phyloP scores from a whole-genome alignment of 2,888 invertebrate species.

The Chromoteleia sp. region DNA sequence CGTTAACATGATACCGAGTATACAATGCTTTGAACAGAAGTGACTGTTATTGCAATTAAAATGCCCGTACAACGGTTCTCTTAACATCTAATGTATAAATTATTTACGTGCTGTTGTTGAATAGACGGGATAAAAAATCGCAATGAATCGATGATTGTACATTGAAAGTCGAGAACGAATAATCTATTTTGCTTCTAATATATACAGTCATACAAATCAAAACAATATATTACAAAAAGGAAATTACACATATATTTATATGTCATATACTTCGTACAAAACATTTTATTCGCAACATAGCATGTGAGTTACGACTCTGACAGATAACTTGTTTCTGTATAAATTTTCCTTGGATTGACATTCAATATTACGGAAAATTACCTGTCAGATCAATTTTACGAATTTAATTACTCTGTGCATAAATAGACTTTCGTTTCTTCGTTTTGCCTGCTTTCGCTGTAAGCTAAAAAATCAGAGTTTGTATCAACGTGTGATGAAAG shows the following conservation, averaged over 20 bases:
- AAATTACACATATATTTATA: not conserved
- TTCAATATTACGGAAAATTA: constrained; percentile 11
- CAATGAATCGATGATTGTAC: constrained; percentile 9
- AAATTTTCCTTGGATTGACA: not conserved
- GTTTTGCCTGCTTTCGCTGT: not conserved
- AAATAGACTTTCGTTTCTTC: constrained; percentile 26
- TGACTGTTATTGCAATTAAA: constrained; percentile 23
- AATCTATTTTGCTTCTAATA: constrained; percentile 1
- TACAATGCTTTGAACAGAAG: constrained; percentile 28
- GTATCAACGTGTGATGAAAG: no score
- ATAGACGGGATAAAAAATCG: not conserved
- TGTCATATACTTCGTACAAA: constrained; percentile 6
- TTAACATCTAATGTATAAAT: constrained; percentile 25
- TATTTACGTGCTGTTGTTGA: not conserved
- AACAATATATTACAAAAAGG: constrained; percentile 42
- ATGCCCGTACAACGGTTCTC: constrained; percentile 1
- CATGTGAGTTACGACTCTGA: not conserved
- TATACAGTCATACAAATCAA: constrained; percentile 38
- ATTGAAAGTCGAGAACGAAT: constrained; percentile 11
- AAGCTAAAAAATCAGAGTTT: no score
- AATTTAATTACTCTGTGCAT: constrained; percentile 48
- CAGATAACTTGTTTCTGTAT: not conserved
- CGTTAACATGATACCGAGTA: constrained; percentile 19
- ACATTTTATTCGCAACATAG: constrained; percentile 11
- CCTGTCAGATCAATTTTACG: not conserved